phyloP scores from a whole-genome alignment of 2,113 vertebrate genomes.

The Raja brachyura region DNA sequence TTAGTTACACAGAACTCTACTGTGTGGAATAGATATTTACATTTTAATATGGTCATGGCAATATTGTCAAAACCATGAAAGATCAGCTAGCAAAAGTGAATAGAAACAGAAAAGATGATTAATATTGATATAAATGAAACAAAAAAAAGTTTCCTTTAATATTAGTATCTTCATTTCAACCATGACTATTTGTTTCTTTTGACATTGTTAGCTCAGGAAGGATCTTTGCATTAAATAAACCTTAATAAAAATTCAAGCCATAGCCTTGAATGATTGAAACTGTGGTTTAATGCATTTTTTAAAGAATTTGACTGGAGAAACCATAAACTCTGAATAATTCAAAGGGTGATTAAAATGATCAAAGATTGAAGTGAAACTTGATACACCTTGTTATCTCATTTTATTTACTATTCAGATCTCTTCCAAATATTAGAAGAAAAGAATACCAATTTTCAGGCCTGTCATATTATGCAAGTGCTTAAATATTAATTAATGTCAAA shows the following conservation, averaged over 20 bases:
- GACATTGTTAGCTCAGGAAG: slow-evolving; percentile 58
- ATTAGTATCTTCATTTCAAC: slow-evolving; percentile 47
- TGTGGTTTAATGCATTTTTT: slow-evolving; percentile 65
- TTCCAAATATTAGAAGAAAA: slow-evolving; percentile 70
- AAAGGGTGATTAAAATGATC: slow-evolving; percentile 56
- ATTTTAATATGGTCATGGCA: slow-evolving; percentile 55
- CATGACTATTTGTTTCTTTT: slow-evolving; percentile 65
- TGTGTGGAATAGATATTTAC: slow-evolving; percentile 42
- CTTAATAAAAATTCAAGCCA: slow-evolving; percentile 71
- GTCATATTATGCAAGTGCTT: slow-evolving; percentile 56
- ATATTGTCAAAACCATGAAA: slow-evolving; percentile 46
- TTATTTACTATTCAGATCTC: slow-evolving; percentile 72
- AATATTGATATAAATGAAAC: slow-evolving; percentile 70
- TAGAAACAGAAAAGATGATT: slow-evolving; percentile 53
- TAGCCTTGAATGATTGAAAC: slow-evolving; percentile 70
- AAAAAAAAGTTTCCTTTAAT: slow-evolving; percentile 59
- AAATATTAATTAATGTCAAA: slow-evolving; percentile 77
- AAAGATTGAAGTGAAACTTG: slow-evolving; percentile 62
- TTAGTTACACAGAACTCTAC: slow-evolving; percentile 39
- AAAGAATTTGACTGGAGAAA: slow-evolving; percentile 71
- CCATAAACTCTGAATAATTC: slow-evolving; percentile 68
- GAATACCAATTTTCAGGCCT: slow-evolving; percentile 70
- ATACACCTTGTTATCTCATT: slow-evolving; percentile 67
- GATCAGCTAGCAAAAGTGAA: slow-evolving; percentile 52
- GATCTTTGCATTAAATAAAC: slow-evolving; percentile 73